Base-by-base conservation (phyloP, 2,888 invertebrate genomes). In the Litoditis marina region DNA sequence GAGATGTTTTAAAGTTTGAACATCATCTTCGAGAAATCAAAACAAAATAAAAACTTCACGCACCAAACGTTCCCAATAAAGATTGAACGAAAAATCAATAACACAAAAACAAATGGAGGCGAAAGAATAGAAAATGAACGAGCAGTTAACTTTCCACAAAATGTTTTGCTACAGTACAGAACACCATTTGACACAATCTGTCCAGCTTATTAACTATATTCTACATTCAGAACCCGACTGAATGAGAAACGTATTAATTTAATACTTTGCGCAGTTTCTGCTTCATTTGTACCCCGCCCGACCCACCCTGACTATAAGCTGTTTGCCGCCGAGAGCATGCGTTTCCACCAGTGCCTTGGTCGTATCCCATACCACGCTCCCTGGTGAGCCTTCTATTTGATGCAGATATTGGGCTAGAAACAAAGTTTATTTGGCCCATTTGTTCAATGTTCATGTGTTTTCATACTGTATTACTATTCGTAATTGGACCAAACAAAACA, bases 271-370 rank as follows among this genome's bases (percentile, higher is more conserved):
- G n/a, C n/a, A n/a, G n/a, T n/a, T n/a, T n/a, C n/a, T n/a, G n/a
- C n/a, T n/a, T n/a, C n/a, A n/a, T n/a, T n/a, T n/a, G n/a, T n/a
- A n/a, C n/a, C n/a, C n/a, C n/a, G n/a, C n/a, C n/a, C n/a, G n/a
- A 7, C 1, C 19, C 44, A 66, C 66, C 30, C 57, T 32, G 49
- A 70, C 59, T n/a, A 70, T 66, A 4, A 67, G 53, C 30, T 73
- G 73, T 34, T 66, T 70, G 16, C 42, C 63, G 34, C 68, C 66
- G 36, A 73, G 50, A 36, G 70, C 70, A 51, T 68, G 64, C 1
- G 73, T 63, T 34, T 73, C 73, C 39, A 73, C 68, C 3, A 70
- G 55, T 1, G 58, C 52, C 39, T 70, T 73, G 13, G 73, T 73
- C 19, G 73, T 65, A 59, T 73, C 73, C 66, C 68, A 73, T 32